Evolutionary conservation across 2,113 vertebrate species (phyloP), one percentile per base, ranked within the genome.

Genomic region (Macheiramphus alcinus): DNA sequence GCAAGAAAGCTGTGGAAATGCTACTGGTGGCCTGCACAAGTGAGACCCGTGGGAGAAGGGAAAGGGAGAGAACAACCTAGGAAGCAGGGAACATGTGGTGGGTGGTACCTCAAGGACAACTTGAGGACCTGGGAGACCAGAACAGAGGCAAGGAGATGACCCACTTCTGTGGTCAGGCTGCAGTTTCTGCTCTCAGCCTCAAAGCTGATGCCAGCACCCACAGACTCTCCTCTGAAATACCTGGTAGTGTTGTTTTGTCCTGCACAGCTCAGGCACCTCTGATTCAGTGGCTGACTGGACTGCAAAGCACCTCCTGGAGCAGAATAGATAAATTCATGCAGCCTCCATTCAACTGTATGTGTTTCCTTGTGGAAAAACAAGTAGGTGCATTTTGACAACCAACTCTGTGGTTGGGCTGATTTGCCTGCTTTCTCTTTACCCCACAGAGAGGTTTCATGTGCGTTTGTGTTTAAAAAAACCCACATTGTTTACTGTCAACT

Each of bases 281-380:
- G 22, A 34, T 45, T 62, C 80, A 17, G 48, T 20, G 68, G 25
- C 38, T 68, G 43, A 3, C 45, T 73, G 63, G 17, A 32, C 31
- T 84, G 56, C 52, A 16, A 16, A 92, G 63, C 34, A 11, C 34
- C 34, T 91, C 47, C 87, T 32, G 18, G 26, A 71, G 29, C 5
- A 16, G n/a, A 82, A 55, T 2, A 55, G 52, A 79, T 21, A 67
- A 75, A 79, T 63, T 68, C 32, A 9, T 9, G 17, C 36, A 90
- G 38, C 42, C 8, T 81, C n/a, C 13, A 13, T 32, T 68, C 26
- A 67, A 11, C 42, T 63, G 3, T 13, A 9, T 0, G 0, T 26
- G 31, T 31, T 80, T 52, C 8, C 18, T 42, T 63, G 14, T 36
- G 23, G 43, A 79, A 93, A 66, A 95, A 27, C 32, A 32, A 89